A percentile compares a stretch with the other conserved stretches of the same genome.
These are phyloP conservation scores for Semnornis frantzii DNA, from an alignment of 2,113 vertebrate genomes.

Conservation along the genomic window DNA sequence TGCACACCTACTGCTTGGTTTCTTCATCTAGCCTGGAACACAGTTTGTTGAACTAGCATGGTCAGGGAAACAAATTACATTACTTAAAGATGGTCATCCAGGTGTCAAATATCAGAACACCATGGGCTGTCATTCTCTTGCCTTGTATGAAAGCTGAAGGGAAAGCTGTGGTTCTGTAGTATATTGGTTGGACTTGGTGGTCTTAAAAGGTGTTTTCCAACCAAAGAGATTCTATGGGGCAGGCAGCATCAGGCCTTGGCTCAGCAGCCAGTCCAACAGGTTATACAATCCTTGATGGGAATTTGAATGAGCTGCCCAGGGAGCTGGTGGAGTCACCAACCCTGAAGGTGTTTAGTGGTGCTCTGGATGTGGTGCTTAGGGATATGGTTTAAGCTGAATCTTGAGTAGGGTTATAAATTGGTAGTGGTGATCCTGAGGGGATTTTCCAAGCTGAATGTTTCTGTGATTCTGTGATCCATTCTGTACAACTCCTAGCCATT, in stretches of 20 bases:
- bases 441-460: too few species aligned
- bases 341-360: too few species aligned
- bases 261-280: neutral
- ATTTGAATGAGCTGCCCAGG: neutral
- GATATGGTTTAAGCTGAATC: too few species aligned
- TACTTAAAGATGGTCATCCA: fast-evolving
- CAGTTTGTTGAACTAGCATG: fast-evolving
- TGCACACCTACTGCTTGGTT: fast-evolving
- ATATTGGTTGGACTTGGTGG: neutral
- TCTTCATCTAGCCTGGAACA: neutral
- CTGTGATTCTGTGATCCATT: neutral
- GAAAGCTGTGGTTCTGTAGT: neutral
- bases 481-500: neutral
- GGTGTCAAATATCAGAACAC: neutral
- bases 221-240: too few species aligned
- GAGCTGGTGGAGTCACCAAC: too few species aligned
- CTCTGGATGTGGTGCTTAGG: too few species aligned
- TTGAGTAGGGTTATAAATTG: too few species aligned
- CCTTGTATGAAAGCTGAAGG: neutral
- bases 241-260: neutral
- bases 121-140: fast-evolving
- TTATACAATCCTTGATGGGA: neutral
- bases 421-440: too few species aligned
- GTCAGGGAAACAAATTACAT: neutral
- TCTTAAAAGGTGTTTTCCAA: too few species aligned